Evolutionary conservation across 2,797 vertebrate genomes (phyloP).

Genomic region (Syndactyla subalaris): DNA sequence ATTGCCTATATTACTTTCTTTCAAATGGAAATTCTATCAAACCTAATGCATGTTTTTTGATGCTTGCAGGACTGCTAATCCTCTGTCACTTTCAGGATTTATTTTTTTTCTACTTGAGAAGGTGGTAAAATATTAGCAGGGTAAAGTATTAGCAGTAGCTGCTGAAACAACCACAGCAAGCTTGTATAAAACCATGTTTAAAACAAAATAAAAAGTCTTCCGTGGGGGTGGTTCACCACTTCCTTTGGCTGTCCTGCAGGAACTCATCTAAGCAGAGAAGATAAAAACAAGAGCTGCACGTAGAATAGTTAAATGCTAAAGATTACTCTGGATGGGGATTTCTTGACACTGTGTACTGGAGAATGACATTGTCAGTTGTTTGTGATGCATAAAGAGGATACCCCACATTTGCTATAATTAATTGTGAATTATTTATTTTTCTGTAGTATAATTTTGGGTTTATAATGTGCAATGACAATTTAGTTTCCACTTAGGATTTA

Average conservation of each 20-base stretch:
- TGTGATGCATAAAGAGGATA: neutral
- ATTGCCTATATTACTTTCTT: constrained; percentile 20
- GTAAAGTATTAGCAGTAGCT: constrained; percentile 48
- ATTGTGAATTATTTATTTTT: neutral
- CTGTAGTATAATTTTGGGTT: neutral
- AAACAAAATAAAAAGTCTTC: constrained; percentile 70
- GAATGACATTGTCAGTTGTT: neutral
- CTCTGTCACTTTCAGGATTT: neutral
- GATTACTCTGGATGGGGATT: neutral
- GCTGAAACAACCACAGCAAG: constrained; percentile 57
- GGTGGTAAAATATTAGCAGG: constrained; percentile 38
- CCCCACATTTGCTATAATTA: neutral
- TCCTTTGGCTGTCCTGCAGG: constrained; percentile 62
- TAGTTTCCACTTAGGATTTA: neutral
- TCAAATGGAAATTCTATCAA: constrained; percentile 14
- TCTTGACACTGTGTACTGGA: neutral
- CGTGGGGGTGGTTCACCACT: constrained; percentile 68
- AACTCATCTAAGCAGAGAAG: constrained; percentile 70
- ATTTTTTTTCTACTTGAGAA: constrained; percentile 41
- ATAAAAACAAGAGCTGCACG: constrained; percentile 61
- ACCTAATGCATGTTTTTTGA: neutral
- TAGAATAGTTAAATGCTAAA: constrained; percentile 22
- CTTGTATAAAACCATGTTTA: constrained; percentile 44
- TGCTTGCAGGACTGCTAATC: constrained; percentile 20
- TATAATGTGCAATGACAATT: neutral